Conservation (phyloP, 2,888 invertebrate genomes). For the Lasioglossum villosulum region DNA sequence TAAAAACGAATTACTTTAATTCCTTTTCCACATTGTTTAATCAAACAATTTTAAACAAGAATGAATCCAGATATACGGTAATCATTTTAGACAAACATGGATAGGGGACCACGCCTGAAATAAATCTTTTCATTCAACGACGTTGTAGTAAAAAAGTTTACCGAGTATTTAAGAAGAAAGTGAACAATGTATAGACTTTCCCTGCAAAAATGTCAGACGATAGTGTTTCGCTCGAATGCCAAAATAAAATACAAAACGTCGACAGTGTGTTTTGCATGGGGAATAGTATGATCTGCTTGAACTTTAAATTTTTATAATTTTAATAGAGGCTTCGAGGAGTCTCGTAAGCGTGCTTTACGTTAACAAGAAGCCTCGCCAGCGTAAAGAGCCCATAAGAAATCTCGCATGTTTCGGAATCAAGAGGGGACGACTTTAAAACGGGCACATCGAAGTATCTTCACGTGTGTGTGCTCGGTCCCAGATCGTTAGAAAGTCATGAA, state of each 20-base stretch:
- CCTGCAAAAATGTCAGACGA: neutral
- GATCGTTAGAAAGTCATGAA: slow-evolving; percentile 81
- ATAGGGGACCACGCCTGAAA: neutral
- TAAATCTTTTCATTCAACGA: neutral
- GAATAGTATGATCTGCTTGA: neutral
- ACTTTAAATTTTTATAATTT: neutral
- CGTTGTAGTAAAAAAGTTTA: neutral
- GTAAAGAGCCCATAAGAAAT: slow-evolving; percentile 32
- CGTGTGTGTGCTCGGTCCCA: slow-evolving; percentile 50
- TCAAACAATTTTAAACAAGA: too few relatives aligned
- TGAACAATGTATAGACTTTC: neutral
- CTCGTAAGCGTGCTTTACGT: slow-evolving; percentile 12
- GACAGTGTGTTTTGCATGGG: neutral
- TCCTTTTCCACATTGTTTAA: too few relatives aligned
- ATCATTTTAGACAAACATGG: neutral
- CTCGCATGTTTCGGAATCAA: slow-evolving; percentile 13
- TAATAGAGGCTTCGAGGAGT: neutral
- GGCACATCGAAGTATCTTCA: slow-evolving; percentile 23
- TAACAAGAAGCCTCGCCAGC: slow-evolving; percentile 38
- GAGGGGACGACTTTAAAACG: slow-evolving; percentile 17
- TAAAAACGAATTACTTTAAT: too few relatives aligned
- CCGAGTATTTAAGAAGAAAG: neutral
- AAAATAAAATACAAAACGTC: neutral
- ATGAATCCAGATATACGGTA: too few relatives aligned
- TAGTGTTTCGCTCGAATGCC: neutral